Percentiles rank a stretch among this genome's conserved stretches.
phyloP scores from a whole-genome alignment of 2,888 invertebrate species.

The Drosophila helvetica region DNA sequence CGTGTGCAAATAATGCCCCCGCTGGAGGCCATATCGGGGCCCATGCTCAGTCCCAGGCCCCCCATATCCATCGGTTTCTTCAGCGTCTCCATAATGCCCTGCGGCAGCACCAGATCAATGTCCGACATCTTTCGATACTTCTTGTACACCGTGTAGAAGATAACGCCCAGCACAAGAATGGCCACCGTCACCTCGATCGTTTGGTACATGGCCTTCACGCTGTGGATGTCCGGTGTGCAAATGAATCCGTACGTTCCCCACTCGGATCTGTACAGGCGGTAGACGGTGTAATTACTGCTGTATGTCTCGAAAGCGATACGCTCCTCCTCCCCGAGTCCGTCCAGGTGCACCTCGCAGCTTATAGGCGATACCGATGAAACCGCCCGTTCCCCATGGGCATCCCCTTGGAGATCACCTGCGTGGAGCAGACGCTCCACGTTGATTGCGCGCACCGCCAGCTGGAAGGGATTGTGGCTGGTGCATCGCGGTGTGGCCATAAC shows the following conservation, averaged over 20 bases:
- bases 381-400: background rate
- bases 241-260: slow-evolving; percentile 57
- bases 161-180: slow-evolving; percentile 40
- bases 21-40: slow-evolving; percentile 3
- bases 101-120: slow-evolving; percentile 77
- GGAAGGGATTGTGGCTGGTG: slow-evolving; percentile 47
- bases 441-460: slow-evolving; percentile 79
- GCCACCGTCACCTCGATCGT: slow-evolving; percentile 41
- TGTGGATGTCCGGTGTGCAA: slow-evolving; percentile 48
- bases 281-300: slow-evolving; percentile 45
- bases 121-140: slow-evolving; percentile 81
- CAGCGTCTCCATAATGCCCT: slow-evolving; percentile 74
- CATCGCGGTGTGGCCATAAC: slow-evolving; percentile 56
- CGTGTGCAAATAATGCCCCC: slow-evolving; percentile 46
- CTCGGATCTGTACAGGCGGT: slow-evolving; percentile 66
- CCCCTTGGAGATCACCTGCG: background rate
- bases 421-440: slow-evolving; percentile 63
- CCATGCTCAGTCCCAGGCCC: slow-evolving; percentile 13
- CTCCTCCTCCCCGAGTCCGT: slow-evolving; percentile 24
- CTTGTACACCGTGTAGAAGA: slow-evolving; percentile 64
- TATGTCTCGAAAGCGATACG: slow-evolving; percentile 42
- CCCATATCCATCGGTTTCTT: slow-evolving; percentile 63
- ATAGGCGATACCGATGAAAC: slow-evolving; percentile 16
- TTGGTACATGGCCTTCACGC: slow-evolving; percentile 33
- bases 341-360: slow-evolving; percentile 22